These are phyloP conservation scores for Trichonephila clavata DNA, from an alignment of 1,140 invertebrate species.

Conservation along the genomic window DNA sequence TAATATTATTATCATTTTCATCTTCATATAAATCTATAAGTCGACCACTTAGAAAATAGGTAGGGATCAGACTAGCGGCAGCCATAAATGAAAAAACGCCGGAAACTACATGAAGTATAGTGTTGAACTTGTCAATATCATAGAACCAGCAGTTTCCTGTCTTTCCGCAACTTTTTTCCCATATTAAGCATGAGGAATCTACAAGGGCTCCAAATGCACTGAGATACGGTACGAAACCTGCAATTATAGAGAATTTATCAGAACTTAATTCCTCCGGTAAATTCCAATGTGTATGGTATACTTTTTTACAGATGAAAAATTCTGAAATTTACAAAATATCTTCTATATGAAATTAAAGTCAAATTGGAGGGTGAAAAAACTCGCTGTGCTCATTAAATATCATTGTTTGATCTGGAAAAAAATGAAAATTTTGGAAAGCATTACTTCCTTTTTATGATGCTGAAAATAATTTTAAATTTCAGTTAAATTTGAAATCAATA, in stretches of 20 bases:
- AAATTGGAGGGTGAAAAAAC: no score
- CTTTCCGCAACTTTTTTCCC: constrained; percentile 79
- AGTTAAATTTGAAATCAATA: no score
- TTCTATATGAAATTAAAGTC: no score
- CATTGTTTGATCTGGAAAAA: no score
- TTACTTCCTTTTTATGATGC: no score
- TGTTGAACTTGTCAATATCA: constrained; percentile 78
- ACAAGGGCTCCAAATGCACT: constrained; percentile 78
- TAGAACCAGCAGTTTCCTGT: constrained; percentile 81
- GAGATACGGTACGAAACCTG: constrained; percentile 79
- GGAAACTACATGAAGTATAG: constrained; percentile 44
- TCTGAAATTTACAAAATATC: no score
- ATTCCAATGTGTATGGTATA: no score
- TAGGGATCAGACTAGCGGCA: background rate
- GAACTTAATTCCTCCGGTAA: no score
- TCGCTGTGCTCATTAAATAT: no score
- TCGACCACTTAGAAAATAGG: background rate
- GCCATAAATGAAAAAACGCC: background rate
- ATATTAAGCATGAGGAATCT: constrained; percentile 79
- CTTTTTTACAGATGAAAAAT: no score
- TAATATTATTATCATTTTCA: background rate
- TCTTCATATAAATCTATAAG: constrained; percentile 45
- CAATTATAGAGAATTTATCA: background rate
- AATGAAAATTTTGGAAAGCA: no score
- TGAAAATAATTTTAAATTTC: no score